phyloP scores from a whole-genome alignment of 2,113 vertebrate species.

The Ploceus nigricollis region DNA sequence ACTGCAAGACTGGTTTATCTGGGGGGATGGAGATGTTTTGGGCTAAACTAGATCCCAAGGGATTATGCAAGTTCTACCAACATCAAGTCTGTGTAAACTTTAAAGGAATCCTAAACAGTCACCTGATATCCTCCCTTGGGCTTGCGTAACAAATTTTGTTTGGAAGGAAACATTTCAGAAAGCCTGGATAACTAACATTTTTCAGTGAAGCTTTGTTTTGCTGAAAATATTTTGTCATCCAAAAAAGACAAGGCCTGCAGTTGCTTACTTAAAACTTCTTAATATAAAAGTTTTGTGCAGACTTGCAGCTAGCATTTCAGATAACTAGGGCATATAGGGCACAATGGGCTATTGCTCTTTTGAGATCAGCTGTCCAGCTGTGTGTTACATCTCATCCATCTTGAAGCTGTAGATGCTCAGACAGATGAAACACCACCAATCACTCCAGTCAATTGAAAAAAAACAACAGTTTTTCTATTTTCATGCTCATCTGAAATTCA shows the following conservation, averaged over 20 bases:
- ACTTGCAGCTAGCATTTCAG: neutral
- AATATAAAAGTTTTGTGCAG: neutral
- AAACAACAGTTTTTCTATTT: constrained; percentile 2
- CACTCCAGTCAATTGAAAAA: neutral
- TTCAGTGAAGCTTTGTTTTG: neutral
- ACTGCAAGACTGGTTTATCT: neutral
- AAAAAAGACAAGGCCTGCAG: neutral
- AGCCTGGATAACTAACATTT: neutral
- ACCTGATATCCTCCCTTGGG: neutral
- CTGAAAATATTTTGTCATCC: neutral
- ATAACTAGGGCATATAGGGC: neutral
- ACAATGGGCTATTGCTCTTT: neutral
- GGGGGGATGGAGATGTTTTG: neutral
- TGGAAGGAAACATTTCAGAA: neutral
- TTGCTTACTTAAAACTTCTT: neutral
- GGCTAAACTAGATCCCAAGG: neutral
- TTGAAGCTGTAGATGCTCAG: neutral
- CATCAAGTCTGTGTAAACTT: neutral
- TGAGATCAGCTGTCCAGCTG: constrained; percentile 22
- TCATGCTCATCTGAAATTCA: constrained; percentile 5
- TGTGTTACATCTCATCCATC: neutral
- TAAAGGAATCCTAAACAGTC: neutral
- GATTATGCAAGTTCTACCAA: neutral
- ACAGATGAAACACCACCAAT: constrained; percentile 22
- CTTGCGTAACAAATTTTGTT: neutral